These are phyloP conservation scores for Ophion ventricosus DNA, from an alignment of 2,888 invertebrate genomes.

Conservation along the genomic window DNA sequence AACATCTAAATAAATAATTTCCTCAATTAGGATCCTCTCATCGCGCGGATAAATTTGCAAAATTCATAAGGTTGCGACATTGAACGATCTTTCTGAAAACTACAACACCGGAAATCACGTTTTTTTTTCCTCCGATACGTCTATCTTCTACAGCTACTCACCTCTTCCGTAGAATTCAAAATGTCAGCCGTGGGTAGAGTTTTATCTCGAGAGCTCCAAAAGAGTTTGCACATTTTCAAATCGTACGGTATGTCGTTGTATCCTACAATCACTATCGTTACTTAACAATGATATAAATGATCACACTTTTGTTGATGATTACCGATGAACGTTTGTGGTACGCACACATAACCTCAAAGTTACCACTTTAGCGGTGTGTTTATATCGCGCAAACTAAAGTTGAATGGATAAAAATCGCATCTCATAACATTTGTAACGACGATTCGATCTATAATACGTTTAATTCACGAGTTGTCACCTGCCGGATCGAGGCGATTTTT, in stretches of 20 bases:
- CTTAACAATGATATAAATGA: neutral
- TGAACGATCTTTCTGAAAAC: neutral
- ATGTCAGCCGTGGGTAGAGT: conserved; percentile 71
- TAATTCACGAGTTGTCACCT: conserved; percentile 19
- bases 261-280: neutral
- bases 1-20: neutral
- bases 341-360: conserved; percentile 45
- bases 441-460: neutral
- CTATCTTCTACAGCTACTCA: neutral
- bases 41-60: neutral
- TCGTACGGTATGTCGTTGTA: conserved; percentile 58
- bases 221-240: conserved; percentile 68
- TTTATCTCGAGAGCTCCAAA: conserved; percentile 62
- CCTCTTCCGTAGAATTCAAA: conserved; percentile 42
- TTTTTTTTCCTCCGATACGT: neutral
- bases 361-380: neutral
- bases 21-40: neutral
- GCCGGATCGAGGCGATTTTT: neutral
- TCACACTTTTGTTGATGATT: neutral
- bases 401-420: neutral
- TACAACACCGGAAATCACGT: neutral
- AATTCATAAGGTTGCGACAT: neutral
- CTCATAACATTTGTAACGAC: neutral
- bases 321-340: neutral
- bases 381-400: neutral